Base-by-base conservation (phyloP, 1,140 invertebrate genomes). In the Sycophaga agraensis region DNA sequence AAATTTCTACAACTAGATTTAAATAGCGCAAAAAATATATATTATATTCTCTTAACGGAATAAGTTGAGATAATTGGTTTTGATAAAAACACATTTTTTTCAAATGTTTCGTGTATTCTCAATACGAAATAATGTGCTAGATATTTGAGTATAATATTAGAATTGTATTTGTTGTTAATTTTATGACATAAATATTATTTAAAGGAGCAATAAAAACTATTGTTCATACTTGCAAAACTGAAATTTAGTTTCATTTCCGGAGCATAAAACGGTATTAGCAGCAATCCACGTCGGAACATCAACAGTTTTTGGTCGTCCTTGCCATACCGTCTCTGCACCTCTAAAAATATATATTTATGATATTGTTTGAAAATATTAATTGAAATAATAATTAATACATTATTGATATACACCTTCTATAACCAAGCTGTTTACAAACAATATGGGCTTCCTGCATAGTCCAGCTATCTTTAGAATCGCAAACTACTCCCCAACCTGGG, bases 371-470 rank as follows among this genome's bases (percentile, higher is more conserved):
- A 6, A 48, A 9, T 37, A 54, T 34, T 16, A 46, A 59, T 45
- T 12, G 55, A n/a, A n/a, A n/a, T n/a, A 19, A 16, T 57, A 16
- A 51, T 9, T n/a, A n/a, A n/a, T n/a, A n/a, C n/a, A n/a, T n/a
- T n/a, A n/a, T n/a, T n/a, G n/a, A n/a, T 31, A 31, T 21, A 54
- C 74, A 85, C 83, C 82, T 82, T 0, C 67, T 42, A 65, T 82
- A 86, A 40, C 85, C 84, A 0, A 86, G 72, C 64, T 84, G 82
- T 59, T 68, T 76, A 67, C 85, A 86, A n/a, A 85, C 76, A 22
- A 86, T 67, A 53, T 81, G 66, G 9, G 84, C 84, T 73, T 85
- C 82, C 22, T 80, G 76, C 9, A 82, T 69, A 42, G 73, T 82
- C 85, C 84, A 86, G 26, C 68, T 63, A 43, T 79, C 76, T 51